Base-by-base conservation (phyloP, 2,888 invertebrate species). In the Eubasilissa splendida region DNA sequence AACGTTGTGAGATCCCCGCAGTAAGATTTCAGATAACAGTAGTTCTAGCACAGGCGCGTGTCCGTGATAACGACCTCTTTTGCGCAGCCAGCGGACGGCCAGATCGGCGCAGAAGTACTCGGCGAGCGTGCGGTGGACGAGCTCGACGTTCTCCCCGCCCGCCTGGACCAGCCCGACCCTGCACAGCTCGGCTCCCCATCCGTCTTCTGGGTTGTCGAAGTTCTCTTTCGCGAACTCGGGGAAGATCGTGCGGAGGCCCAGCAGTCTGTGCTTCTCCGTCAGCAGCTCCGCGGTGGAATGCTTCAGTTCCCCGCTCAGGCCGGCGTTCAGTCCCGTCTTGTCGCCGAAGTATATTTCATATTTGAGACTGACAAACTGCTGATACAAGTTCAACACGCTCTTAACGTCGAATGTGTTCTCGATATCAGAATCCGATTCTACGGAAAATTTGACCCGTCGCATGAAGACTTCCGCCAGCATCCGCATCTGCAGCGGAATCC, bases 221-320 rank as follows among this genome's bases (percentile, higher is more conserved):
- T 60, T 22, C n/a, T 60, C 60, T 22, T 2, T 31, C 9, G 60
- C 60, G 5, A 60, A 60, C 14, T 60, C 31, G 14, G 60, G 60
- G 22, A 0, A 14, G 1, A 60, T 10, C 10, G 60, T 22, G 22
- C 31, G 60, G 60, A 60, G 31, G 12, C 22, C 60, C 22, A 60
- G 60, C 9, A 60, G 9, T 22, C 60, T 4, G 31, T 60, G 60
- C 1, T 60, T 22, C 12, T 60, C 4, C 60, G 12, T 60, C 4
- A 60, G 3, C 0, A 4, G 9, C 0, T 9, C 0, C 0, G 31
- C 0, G 3, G 31, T 22, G 0, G 14, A 9, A 60, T 22, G 3
- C 11, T 2, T 0, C 9, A 60, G 0, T 0, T 9, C 4, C 3
- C 22, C 22, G 22, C 22, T 22, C 22, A 22, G 1, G 2, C 0